A percentile compares a stretch with the other conserved stretches of the same genome.
Evolutionary conservation across 1,140 invertebrate genomes (phyloP).

Genomic region (Streblospio benedicti): DNA sequence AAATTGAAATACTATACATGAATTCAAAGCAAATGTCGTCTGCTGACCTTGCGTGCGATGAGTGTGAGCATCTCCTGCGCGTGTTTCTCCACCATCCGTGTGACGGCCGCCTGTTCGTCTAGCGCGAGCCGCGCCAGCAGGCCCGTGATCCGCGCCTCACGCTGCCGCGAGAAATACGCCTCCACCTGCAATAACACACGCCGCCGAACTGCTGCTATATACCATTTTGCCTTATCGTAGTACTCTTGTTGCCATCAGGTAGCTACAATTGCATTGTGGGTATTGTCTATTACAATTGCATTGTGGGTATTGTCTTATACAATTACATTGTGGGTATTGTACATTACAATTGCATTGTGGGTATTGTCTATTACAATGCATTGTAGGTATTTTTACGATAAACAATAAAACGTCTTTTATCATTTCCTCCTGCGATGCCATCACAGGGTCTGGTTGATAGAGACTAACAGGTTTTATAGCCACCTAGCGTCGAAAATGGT

Average conservation of each 20-base stretch:
- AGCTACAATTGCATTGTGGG: no score
- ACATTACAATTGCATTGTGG: no score
- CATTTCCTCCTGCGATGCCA: not conserved
- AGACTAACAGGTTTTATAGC: no score
- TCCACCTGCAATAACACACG: constrained; percentile 11
- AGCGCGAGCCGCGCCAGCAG: constrained; percentile 33
- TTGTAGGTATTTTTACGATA: not conserved
- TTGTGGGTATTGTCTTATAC: not conserved
- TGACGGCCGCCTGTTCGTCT: constrained; percentile 36
- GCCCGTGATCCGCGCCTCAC: constrained; percentile 30
- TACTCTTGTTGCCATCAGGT: no score
- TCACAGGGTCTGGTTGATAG: no score
- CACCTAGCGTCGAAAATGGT: no score
- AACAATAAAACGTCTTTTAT: not conserved
- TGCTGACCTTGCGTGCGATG: constrained; percentile 30
- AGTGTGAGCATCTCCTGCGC: constrained; percentile 41
- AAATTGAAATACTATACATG: no score
- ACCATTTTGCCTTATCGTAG: constrained; percentile 6
- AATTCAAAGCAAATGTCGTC: no score
- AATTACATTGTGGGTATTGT: not conserved
- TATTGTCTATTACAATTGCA: not conserved
- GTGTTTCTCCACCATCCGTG: constrained; percentile 40
- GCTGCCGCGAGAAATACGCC: constrained; percentile 23
- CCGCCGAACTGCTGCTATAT: not conserved
- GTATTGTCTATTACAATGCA: not conserved